Conservation (phyloP, 2,888 invertebrate genomes). For the Opisthograptis luteolata region DNA sequence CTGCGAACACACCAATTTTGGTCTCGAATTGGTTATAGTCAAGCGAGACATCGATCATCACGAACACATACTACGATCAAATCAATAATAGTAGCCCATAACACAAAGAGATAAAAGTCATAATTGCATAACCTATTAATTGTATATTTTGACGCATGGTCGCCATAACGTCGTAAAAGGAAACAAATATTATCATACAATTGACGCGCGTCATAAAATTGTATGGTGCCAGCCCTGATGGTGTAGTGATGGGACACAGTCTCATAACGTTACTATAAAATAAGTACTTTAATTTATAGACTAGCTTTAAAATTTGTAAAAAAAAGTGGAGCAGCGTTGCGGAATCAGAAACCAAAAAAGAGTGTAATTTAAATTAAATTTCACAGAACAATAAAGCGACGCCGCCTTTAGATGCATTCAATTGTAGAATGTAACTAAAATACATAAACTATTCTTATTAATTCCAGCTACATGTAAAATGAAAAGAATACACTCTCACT, state of each 20-base stretch:
- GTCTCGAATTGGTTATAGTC: conserved; percentile 20
- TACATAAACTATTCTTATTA: too few relatives aligned
- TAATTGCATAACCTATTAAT: conserved; percentile 27
- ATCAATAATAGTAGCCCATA: conserved; percentile 38
- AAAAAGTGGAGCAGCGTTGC: too few relatives aligned
- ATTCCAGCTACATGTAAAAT: too few relatives aligned
- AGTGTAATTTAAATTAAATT: too few relatives aligned
- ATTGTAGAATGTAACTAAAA: too few relatives aligned
- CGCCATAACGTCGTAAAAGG: conserved; percentile 74
- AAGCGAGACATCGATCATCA: conserved; percentile 17
- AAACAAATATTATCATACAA: conserved; percentile 78
- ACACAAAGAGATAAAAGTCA: conserved; percentile 31
- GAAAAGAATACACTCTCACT: too few relatives aligned
- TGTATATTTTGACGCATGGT: conserved; percentile 65
- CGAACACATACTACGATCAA: conserved; percentile 12
- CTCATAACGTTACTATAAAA: too few relatives aligned
- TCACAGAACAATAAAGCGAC: too few relatives aligned
- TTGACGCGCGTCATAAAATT: conserved; percentile 58
- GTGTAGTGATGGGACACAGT: conserved; percentile 44
- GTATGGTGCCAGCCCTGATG: conserved; percentile 34
- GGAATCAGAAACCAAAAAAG: too few relatives aligned
- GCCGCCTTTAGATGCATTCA: too few relatives aligned
- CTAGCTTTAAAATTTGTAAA: too few relatives aligned
- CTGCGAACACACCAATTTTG: conserved; percentile 9
- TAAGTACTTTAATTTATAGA: too few relatives aligned